Conservation (phyloP, 2,888 invertebrate genomes). For the Cosmia trapezina region DNA sequence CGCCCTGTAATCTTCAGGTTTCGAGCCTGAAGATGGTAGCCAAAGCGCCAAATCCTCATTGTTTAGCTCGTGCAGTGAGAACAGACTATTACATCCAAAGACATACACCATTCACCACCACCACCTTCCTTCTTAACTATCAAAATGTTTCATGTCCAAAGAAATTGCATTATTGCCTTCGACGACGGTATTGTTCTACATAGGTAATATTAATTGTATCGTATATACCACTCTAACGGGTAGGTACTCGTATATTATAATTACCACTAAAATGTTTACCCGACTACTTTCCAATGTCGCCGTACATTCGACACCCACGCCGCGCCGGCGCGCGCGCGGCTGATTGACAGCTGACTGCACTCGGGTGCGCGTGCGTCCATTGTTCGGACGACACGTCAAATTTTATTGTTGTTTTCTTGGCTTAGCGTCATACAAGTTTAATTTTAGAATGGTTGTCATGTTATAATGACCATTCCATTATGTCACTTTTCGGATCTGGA, state of each 20-base stretch:
- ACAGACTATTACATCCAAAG: not conserved
- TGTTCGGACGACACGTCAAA: conserved; percentile 59
- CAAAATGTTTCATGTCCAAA: not conserved
- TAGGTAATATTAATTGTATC: not conserved
- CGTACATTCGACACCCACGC: conserved; percentile 81
- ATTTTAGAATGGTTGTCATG: conserved; percentile 3
- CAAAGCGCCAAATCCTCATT: not conserved
- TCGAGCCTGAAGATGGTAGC: not conserved
- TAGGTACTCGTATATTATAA: conserved; percentile 18
- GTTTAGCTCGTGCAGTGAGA: not conserved
- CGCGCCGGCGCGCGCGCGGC: conserved; percentile 56
- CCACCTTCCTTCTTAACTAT: too few species aligned
- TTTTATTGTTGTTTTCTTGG: conserved; percentile 17
- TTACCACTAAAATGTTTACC: conserved; percentile 73
- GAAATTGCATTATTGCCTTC: not conserved
- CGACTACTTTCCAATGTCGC: conserved; percentile 84
- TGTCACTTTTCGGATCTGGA: not conserved
- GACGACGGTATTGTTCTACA: not conserved
- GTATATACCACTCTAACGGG: not conserved
- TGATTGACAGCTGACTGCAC: conserved; percentile 82
- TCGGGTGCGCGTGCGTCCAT: conserved; percentile 69
- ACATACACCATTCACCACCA: too few species aligned
- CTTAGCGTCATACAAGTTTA: not conserved
- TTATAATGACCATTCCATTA: not conserved
- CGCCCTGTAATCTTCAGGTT: not conserved